phyloP scores from a whole-genome alignment of 2,888 invertebrate genomes.

The Pollenia labialis region DNA sequence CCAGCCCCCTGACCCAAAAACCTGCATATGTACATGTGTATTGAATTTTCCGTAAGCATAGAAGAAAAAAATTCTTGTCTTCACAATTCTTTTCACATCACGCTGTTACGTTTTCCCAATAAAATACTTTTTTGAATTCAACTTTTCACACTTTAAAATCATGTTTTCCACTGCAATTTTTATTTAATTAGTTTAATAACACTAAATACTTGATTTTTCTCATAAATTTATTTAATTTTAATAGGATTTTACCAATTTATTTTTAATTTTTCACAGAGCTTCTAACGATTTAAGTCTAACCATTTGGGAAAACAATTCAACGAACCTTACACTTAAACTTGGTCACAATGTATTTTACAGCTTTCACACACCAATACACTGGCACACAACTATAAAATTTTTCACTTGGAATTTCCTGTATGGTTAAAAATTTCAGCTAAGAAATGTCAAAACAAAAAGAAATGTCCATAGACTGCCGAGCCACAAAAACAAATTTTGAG shows the following conservation, averaged over 20 bases:
- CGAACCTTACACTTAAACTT: constrained; percentile 81
- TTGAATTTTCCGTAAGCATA: constrained; percentile 76
- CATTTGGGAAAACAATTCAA: constrained; percentile 83
- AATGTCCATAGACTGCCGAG: constrained; percentile 56
- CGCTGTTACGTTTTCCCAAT: constrained; percentile 59
- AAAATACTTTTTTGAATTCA: constrained; percentile 58
- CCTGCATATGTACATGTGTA: constrained; percentile 74
- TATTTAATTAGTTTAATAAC: constrained; percentile 38
- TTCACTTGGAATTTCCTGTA: constrained; percentile 17
- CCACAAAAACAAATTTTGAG: constrained; percentile 33
- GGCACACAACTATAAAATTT: background rate
- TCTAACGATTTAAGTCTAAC: constrained; percentile 82
- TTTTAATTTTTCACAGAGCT: constrained; percentile 78
- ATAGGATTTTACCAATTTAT: constrained; percentile 73
- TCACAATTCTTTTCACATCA: constrained; percentile 66
- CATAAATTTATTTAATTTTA: constrained; percentile 55
- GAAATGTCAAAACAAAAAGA: constrained; percentile 71
- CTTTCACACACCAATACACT: constrained; percentile 56
- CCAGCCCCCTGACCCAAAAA: constrained; percentile 73
- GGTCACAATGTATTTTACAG: constrained; percentile 79
- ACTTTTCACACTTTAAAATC: constrained; percentile 50
- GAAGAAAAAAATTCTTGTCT: constrained; percentile 72
- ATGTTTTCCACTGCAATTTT: constrained; percentile 26
- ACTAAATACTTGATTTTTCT: constrained; percentile 49
- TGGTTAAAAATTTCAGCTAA: constrained; percentile 39